Conservation (phyloP, 2,888 invertebrate genomes). For the Axea sp. region DNA sequence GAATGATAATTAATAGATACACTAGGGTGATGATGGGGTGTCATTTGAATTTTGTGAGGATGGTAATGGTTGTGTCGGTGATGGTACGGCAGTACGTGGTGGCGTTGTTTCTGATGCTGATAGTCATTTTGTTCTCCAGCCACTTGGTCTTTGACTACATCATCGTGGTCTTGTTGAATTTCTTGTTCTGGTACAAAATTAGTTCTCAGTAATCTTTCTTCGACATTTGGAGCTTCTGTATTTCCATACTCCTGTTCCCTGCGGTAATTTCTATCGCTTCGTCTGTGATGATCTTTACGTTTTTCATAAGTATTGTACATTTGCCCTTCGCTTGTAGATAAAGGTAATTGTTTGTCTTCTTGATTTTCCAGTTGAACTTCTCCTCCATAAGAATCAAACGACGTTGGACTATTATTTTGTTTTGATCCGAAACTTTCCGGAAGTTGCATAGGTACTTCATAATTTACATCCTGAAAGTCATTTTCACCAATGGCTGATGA, state of each 20-base stretch:
- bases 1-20: slow-evolving; percentile 38
- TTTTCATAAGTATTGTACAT: slow-evolving; percentile 25
- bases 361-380: slow-evolving; percentile 14
- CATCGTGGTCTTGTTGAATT: not conserved
- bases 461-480: slow-evolving; percentile 41
- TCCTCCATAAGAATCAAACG: slow-evolving; percentile 3
- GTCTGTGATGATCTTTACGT: slow-evolving; percentile 28
- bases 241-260: slow-evolving; percentile 40
- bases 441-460: slow-evolving; percentile 33
- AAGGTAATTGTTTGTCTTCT: not conserved
- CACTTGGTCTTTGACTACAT: not conserved
- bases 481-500: slow-evolving; percentile 29
- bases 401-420: slow-evolving; percentile 26
- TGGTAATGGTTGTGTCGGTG: slow-evolving; percentile 45
- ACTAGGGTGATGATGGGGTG: slow-evolving; percentile 31
- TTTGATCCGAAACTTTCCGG: slow-evolving; percentile 26
- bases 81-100: slow-evolving; percentile 29
- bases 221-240: slow-evolving; percentile 7
- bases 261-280: slow-evolving; percentile 29
- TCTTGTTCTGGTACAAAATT: slow-evolving; percentile 13
- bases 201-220: slow-evolving; percentile 29
- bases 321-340: slow-evolving; percentile 1
- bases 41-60: slow-evolving; percentile 26
- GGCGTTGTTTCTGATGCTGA: slow-evolving; percentile 48
- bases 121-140: slow-evolving; percentile 29